Evolutionary conservation across 2,113 vertebrate genomes (phyloP), one percentile per base, ranked within the genome.

Genomic region (Lasiurus borealis): DNA sequence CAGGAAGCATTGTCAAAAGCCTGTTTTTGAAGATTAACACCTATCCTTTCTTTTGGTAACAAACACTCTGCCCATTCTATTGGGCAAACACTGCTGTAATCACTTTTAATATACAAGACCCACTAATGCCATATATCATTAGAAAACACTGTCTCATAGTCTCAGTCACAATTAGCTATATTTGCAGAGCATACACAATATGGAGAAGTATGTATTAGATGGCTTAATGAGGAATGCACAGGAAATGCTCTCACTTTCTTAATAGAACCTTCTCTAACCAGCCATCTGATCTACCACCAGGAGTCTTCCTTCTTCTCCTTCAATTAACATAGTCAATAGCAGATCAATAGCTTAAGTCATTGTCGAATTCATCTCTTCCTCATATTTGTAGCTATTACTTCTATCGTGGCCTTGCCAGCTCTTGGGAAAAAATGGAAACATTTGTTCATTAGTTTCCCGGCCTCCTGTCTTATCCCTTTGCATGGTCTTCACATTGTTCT

Each of bases 1-100:
- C 48, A 88, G 48, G 36, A 83, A 71, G 88, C 48, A 64, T n/a
- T 77, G 23, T 85, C 77, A 85, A 64, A 92, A 44, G 29, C 46
- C 40, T 44, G 19, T 40, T 91, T 92, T 46, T 36, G 0, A 84
- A 91, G 94, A 90, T 88, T 68, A 96, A 88, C 93, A 90, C 50
- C 34, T 85, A 1, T 15, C 8, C 93, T 91, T 93, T 86, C 78
- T 85, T 76, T 85, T 75, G 85, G 83, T 44, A 89, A 14, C 31
- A 34, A 12, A 82, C 76, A 23, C 31, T 12, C 8, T 8, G 15
- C 15, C 92, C 31, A 29, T 93, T 91, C 64, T 77, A 27, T 72
- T 66, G 11, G 21, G 69, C 0, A 0, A 85, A 57, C 31, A 59
- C 27, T 73, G 34, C n/a, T 64, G 0, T 71, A 69, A 50, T 50